phyloP scores from a whole-genome alignment of 2,888 invertebrate species.

The Synergus gifuensis region DNA sequence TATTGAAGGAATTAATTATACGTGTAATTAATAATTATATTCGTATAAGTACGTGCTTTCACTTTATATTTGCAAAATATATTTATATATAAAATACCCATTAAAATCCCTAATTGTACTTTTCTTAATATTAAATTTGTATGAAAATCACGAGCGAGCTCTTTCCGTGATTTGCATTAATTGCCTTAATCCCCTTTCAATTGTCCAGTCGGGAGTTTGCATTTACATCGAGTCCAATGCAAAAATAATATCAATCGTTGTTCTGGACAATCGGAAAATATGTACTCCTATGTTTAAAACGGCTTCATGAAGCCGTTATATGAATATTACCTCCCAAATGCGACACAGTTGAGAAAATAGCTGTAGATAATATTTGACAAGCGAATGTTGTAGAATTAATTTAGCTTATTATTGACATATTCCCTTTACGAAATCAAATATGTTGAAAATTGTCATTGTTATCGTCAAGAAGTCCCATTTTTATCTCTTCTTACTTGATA shows the following conservation, averaged over 20 bases:
- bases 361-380: background rate
- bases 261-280: background rate
- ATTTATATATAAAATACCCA: background rate
- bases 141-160: background rate
- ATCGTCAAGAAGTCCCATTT: background rate
- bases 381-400: background rate
- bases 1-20: no score
- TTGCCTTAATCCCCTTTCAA: background rate
- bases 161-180: conserved; percentile 14
- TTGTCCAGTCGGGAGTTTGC: background rate
- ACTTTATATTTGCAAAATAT: no score
- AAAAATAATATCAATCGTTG: background rate
- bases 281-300: conserved; percentile 2
- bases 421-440: background rate
- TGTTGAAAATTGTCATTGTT: background rate
- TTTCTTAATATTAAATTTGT: background rate
- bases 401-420: background rate
- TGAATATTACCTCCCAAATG: background rate
- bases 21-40: no score
- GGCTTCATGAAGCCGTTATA: background rate
- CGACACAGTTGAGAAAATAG: background rate
- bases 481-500: background rate
- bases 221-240: background rate
- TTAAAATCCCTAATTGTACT: background rate
- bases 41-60: no score